Conservation (phyloP, 2,888 invertebrate species). For the Tinea semifulvella region DNA sequence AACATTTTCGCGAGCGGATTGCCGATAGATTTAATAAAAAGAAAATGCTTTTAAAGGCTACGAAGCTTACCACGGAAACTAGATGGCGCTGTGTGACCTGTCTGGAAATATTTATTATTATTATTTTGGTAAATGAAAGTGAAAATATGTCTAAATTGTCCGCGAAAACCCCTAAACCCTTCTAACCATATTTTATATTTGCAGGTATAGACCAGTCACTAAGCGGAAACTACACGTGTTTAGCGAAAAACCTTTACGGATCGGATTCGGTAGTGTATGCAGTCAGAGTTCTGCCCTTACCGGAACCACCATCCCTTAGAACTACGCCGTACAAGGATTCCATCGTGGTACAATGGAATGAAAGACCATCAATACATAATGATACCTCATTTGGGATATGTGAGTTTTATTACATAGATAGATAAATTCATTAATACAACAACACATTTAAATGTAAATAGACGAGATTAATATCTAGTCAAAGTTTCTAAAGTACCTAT, state of each 20-base stretch:
- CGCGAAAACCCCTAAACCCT: background rate
- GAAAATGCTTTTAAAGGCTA: background rate
- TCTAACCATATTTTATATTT: constrained; percentile 17
- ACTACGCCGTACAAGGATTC: constrained; percentile 58
- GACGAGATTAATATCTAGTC: too few species aligned
- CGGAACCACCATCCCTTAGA: constrained; percentile 73
- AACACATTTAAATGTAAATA: too few species aligned
- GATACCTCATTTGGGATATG: constrained; percentile 42
- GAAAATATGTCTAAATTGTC: background rate
- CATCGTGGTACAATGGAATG: constrained; percentile 73
- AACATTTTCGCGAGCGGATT: background rate
- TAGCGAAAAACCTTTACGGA: constrained; percentile 84
- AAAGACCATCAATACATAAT: constrained; percentile 33
- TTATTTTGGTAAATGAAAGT: background rate
- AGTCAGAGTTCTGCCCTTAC: constrained; percentile 78
- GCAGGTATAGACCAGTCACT: constrained; percentile 75
- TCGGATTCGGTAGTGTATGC: constrained; percentile 83
- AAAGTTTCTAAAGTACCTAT: too few species aligned
- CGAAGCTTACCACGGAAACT: too few species aligned
- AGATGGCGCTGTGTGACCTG: background rate
- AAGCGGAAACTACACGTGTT: constrained; percentile 82
- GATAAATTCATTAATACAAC: too few species aligned
- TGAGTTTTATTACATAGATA: constrained; percentile 29
- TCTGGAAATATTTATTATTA: background rate
- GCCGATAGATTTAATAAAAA: background rate